Base-by-base conservation (phyloP, 2,888 invertebrate genomes). In the Apoda limacodes region DNA sequence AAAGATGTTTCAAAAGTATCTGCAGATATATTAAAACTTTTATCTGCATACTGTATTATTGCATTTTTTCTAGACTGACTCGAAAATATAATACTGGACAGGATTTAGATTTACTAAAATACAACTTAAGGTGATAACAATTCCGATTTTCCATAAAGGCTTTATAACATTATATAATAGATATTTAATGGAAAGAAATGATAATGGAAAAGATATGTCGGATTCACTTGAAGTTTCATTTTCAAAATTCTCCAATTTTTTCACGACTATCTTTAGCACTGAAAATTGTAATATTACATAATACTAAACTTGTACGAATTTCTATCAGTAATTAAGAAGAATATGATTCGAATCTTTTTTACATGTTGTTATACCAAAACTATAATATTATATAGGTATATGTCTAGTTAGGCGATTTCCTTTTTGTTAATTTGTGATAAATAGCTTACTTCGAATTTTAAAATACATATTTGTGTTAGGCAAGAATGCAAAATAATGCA, bases 341-440 rank as follows among this genome's bases (percentile, higher is more conserved):
- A 62, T 68, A 55, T 63, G 42, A 65, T 69, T 67, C 62, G 57
- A 64, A 59, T 65, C 56, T 67, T 66, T 43, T 65, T 61, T 59
- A 57, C n/a, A 60, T 64, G 58, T 57, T 65, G 60, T 63, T 64
- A 59, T 58, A 62, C 55, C 56, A 58, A 59, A 58, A 60, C 48
- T 52, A 45, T n/a, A n/a, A n/a, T n/a, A n/a, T n/a, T n/a, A n/a
- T n/a, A 58, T 55, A 55, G 58, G 52, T 59, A 50, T 49, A 52
- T 49, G 49, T 51, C 51, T 52, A 52, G 50, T 44, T 42, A 58
- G 54, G 50, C 50, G 47, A 51, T 56, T 40, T 47, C 48, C 57
- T 55, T 60, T 60, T 52, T 60, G 52, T 63, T 52, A 60, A 55
- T 60, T 56, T 62, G 62, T 59, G 62, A 55, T 38, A 42, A 51